These are phyloP conservation scores for Meteorus sp. DNA, from an alignment of 1,140 invertebrate genomes.

Conservation along the genomic window DNA sequence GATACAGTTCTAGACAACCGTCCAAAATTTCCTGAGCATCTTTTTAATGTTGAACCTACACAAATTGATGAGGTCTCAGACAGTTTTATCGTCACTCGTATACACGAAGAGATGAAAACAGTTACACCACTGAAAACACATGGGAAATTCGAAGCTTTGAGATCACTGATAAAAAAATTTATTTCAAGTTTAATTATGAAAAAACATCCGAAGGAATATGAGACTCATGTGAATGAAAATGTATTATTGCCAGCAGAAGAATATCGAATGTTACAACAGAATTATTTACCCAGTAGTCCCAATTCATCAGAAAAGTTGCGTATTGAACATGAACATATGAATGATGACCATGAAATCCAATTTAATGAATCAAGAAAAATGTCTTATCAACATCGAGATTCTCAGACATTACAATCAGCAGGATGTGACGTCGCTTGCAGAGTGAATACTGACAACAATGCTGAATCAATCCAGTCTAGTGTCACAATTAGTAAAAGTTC, in stretches of 20 bases:
- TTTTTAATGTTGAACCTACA: no score
- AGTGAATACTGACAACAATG: no score
- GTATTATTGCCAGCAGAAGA: slow-evolving; percentile 15
- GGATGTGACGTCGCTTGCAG: no score
- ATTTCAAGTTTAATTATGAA: not conserved
- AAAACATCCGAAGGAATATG: not conserved
- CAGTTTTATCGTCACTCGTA: no score
- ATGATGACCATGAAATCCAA: not conserved
- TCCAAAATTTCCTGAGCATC: no score
- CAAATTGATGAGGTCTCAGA: no score
- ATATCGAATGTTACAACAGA: slow-evolving; percentile 2
- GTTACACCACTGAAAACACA: no score
- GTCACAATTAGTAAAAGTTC: no score
- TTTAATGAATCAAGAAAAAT: not conserved
- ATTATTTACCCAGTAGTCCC: not conserved
- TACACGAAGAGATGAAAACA: no score
- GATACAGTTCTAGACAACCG: not conserved
- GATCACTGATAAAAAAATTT: not conserved
- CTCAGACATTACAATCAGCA: not conserved
- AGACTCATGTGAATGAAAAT: not conserved
- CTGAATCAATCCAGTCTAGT: no score
- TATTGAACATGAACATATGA: no score
- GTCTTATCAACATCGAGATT: not conserved
- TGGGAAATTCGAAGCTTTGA: no score
- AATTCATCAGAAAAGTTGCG: not conserved